Base-by-base conservation (phyloP, 2,797 vertebrate genomes). In the Darevskia mixta region DNA sequence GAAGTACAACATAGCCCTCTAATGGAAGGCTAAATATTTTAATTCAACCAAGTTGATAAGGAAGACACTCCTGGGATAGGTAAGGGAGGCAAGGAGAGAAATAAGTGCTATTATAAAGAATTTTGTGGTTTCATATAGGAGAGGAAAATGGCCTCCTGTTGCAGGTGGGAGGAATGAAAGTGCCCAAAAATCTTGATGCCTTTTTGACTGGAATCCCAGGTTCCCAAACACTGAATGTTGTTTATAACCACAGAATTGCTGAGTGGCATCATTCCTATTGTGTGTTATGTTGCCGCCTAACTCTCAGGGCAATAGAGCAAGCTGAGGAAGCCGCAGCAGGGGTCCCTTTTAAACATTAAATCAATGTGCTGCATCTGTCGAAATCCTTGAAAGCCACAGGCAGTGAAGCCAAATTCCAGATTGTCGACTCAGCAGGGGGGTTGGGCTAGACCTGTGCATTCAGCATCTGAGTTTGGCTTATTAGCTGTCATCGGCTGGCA, bases 281-380 rank as follows among this genome's bases (percentile, higher is more conserved):
- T 96, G 94, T 94, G 90, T 91, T 71, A 55, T 92, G 91, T 94
- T 96, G 88, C 87, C 87, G 86, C 92, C 84, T 94, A 89, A 93
- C 89, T 95, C 93, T 93, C 69, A 89, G 92, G 94, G 92, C 11
- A 17, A 94, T 93, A 92, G 92, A 94, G 94, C 92, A 93, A 96
- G 92, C 94, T 95, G 92, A 90, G 91, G 94, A 94, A 95, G 93
- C 81, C 92, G 86, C 94, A 95, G 94, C 94, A 91, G 95, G 94
- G 90, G 27, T 95, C 85, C 91, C 82, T 92, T 95, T 93, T 83
- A 94, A 92, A 88, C 93, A 90, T 90, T 92, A 92, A 95, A 95
- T 95, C 95, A 92, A 94, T 91, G 89, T 89, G 82, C 86, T 94
- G 69, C 94, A 95, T 95, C 94, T 95, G 94, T 81, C 91, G 86